Conservation (phyloP, 2,797 vertebrate genomes). For the Gambusia yucatana region DNA sequence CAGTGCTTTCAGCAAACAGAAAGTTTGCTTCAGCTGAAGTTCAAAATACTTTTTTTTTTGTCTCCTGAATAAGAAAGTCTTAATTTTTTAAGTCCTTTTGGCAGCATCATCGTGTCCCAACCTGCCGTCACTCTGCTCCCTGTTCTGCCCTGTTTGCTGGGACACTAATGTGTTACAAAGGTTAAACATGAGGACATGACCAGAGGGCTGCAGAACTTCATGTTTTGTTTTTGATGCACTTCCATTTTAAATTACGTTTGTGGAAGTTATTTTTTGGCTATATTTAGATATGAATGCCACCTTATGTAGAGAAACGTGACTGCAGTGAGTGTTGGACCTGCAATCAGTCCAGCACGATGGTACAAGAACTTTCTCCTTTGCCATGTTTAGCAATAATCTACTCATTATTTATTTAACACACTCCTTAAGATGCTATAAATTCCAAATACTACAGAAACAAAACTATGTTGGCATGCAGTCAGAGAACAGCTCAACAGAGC, state of each 20-base stretch:
- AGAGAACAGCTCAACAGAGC: no score
- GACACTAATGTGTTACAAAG: neutral
- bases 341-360: neutral
- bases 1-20: neutral
- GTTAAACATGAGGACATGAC: neutral
- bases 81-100: neutral
- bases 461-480: no score
- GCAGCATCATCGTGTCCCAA: neutral
- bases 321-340: neutral
- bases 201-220: neutral
- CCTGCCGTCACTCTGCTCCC: no score
- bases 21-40: neutral
- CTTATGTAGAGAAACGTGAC: neutral
- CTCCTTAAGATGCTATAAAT: neutral
- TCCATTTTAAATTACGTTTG: neutral
- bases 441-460: neutral
- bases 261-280: neutral
- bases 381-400: neutral
- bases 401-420: neutral
- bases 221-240: neutral
- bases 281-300: neutral
- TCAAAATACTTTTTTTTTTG: neutral
- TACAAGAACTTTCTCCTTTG: neutral
- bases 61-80: neutral
- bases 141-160: neutral